Percentiles rank a stretch among this genome's conserved stretches.
Evolutionary conservation across 2,888 invertebrate species (phyloP).

Genomic region (Hymenopus coronatus): DNA sequence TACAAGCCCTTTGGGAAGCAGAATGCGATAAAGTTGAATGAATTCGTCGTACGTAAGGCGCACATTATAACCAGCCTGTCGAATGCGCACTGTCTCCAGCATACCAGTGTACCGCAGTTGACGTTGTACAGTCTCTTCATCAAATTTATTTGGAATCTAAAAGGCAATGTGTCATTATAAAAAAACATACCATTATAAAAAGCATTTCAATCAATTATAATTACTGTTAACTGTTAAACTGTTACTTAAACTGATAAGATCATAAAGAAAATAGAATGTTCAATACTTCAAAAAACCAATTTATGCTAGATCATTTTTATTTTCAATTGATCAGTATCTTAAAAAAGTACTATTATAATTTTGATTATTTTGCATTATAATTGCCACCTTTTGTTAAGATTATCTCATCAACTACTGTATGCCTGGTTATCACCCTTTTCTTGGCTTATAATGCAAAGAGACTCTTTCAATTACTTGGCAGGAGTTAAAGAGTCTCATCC

Average conservation of each 20-base stretch:
- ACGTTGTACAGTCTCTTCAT: constrained; percentile 88
- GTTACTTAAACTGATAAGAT: not conserved
- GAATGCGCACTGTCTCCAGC: constrained; percentile 92
- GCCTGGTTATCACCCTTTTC: too few relatives aligned
- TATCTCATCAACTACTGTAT: too few relatives aligned
- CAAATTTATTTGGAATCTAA: constrained; percentile 82
- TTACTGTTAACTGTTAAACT: not conserved
- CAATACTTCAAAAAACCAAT: not conserved
- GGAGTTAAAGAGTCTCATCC: too few relatives aligned
- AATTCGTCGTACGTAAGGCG: constrained; percentile 92
- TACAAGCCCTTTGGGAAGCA: constrained; percentile 80
- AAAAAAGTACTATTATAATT: too few relatives aligned
- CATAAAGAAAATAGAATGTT: not conserved
- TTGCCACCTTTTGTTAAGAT: too few relatives aligned
- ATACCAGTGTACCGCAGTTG: constrained; percentile 93
- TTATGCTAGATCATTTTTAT: too few relatives aligned
- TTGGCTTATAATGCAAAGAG: too few relatives aligned
- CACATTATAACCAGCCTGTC: constrained; percentile 94
- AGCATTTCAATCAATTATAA: not conserved
- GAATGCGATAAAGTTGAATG: constrained; percentile 85
- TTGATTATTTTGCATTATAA: too few relatives aligned
- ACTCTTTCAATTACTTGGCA: too few relatives aligned
- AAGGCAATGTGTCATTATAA: constrained; percentile 25
- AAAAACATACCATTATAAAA: not conserved
- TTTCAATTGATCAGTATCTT: too few relatives aligned